Base-by-base conservation (phyloP, 2,113 vertebrate species). In the Callipepla squamata region DNA sequence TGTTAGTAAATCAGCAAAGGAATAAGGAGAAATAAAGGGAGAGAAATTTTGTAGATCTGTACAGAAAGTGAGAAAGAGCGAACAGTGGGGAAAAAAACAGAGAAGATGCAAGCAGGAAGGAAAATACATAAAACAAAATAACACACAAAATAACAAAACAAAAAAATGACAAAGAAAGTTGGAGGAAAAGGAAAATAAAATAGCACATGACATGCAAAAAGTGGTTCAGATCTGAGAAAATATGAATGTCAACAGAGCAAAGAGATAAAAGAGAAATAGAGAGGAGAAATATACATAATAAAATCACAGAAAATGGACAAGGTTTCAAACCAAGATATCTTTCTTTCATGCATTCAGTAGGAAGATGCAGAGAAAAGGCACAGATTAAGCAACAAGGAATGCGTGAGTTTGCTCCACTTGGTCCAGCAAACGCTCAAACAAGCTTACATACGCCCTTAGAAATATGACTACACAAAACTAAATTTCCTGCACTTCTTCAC, bases 151-250 rank as follows among this genome's bases (percentile, higher is more conserved):
- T 75, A 90, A 95, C 34, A 85, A 90, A 92, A 69, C 40, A 78
- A 92, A 93, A 92, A 93, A 94, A 40, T 32, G n/a, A 87, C 83
- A 90, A 94, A 92, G 85, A 85, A 94, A 90, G 73, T 55, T 45
- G n/a, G 80, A 90, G 28, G 61, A 86, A 90, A 22, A 32, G 26
- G 18, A 84, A 93, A 94, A 89, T 45, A 87, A 85, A 85, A 48
- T 45, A 93, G 63, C 66, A 62, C 34, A 86, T 61, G 92, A 94
- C 83, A 81, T 10, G 21, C 36, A 84, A 86, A 94, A 85, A 87
- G 36, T 75, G 53, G 42, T 84, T 94, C 66, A 94, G 83, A 89
- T 84, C 86, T 84, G 62, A 93, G 92, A 85, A 86, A 94, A 94
- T 95, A 92, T 58, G 61, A 68, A 42, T 79, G 80, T 75, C 93